A percentile compares a stretch with the other conserved stretches of the same genome.
phyloP scores from a whole-genome alignment of 2,888 invertebrate species.

The Folsomia candida region DNA sequence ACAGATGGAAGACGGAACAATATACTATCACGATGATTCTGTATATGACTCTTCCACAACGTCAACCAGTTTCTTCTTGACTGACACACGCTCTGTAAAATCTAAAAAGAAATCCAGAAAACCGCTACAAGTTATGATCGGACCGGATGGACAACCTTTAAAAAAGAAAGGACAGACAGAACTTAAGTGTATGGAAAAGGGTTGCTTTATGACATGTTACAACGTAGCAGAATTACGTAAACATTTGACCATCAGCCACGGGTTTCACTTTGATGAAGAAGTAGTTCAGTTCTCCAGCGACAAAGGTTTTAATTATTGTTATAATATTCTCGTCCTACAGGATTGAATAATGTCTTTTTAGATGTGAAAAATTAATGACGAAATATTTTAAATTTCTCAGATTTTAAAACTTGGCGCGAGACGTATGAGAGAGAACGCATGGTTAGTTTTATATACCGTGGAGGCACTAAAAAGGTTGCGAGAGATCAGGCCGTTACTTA shows the following conservation, averaged over 20 bases:
- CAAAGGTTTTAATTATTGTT: slow-evolving; percentile 28
- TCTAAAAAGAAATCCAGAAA: neutral
- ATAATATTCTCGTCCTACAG: neutral
- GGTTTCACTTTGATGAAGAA: slow-evolving; percentile 41
- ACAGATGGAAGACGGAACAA: neutral
- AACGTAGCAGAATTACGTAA: slow-evolving; percentile 46
- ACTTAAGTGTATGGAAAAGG: slow-evolving; percentile 43
- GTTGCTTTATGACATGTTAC: slow-evolving; percentile 29
- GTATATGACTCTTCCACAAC: neutral
- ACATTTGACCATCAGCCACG: slow-evolving; percentile 36
- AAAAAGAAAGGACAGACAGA: slow-evolving; percentile 24
- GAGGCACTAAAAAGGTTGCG: slow-evolving; percentile 49
- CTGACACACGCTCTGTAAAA: neutral
- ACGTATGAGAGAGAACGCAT: slow-evolving; percentile 45
- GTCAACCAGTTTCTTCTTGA: too few species aligned
- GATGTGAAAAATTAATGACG: neutral
- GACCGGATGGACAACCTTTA: neutral
- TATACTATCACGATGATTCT: neutral
- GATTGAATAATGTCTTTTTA: neutral
- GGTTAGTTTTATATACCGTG: slow-evolving; percentile 49
- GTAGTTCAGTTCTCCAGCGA: slow-evolving; percentile 26
- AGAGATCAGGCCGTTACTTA: slow-evolving; percentile 48
- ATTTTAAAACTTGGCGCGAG: slow-evolving; percentile 45
- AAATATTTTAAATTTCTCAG: slow-evolving; percentile 26
- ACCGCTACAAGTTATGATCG: slow-evolving; percentile 6